A percentile compares a stretch with the other conserved stretches of the same genome.
Conservation (phyloP, 1,140 invertebrate genomes). For the Lepidurus arcticus region DNA sequence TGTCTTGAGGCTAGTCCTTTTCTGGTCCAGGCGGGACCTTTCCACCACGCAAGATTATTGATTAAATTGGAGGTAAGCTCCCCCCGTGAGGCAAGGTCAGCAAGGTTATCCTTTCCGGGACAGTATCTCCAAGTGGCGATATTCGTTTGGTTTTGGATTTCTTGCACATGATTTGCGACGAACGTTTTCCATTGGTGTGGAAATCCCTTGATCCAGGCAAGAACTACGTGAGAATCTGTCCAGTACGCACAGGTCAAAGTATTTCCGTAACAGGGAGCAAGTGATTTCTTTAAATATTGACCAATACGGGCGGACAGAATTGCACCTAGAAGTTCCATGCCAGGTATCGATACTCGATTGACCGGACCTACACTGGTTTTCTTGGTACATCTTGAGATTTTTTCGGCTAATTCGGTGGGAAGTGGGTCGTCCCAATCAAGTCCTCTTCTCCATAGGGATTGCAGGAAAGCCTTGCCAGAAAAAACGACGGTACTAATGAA, state of each 20-base stretch:
- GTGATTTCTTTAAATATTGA: not conserved
- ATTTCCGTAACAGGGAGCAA: not conserved
- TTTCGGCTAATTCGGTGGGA: not conserved
- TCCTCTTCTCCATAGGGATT: conserved; percentile 30
- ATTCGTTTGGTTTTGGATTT: conserved; percentile 41
- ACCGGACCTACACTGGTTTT: not conserved
- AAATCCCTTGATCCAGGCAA: conserved; percentile 42
- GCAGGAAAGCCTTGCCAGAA: conserved; percentile 22
- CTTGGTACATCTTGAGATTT: conserved; percentile 38
- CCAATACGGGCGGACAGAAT: conserved; percentile 22
- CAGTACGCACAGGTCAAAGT: conserved; percentile 36
- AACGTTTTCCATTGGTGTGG: conserved; percentile 43
- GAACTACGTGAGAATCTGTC: conserved; percentile 43
- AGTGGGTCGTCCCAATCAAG: conserved; percentile 30
- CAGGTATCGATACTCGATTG: not conserved
- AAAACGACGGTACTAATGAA: conserved; percentile 32
- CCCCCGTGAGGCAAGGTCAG: conserved; percentile 39
- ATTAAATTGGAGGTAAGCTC: not conserved
- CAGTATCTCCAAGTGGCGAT: conserved; percentile 38
- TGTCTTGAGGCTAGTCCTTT: not conserved
- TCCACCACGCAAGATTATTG: conserved; percentile 25
- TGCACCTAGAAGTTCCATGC: conserved; percentile 31
- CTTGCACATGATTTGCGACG: conserved; percentile 44
- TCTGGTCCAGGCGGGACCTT: conserved; percentile 29
- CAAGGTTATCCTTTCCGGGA: conserved; percentile 39